A percentile compares a stretch with the other conserved stretches of the same genome.
These are phyloP conservation scores for Syndactyla subalaris DNA, from an alignment of 2,797 vertebrate genomes.

Conservation along the genomic window DNA sequence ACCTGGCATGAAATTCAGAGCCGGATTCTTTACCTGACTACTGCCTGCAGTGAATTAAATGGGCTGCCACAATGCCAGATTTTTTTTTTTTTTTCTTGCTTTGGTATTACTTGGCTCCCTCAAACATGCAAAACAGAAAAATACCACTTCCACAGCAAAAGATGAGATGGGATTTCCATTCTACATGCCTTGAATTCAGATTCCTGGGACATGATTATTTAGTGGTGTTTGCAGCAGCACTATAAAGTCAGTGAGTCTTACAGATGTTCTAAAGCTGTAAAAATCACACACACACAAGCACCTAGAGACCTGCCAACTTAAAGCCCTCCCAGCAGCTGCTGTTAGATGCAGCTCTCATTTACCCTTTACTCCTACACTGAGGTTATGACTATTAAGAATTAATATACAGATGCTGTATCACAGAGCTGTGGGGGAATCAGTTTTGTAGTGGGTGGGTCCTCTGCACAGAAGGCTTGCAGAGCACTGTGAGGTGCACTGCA, in stretches of 20 bases:
- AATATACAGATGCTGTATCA: not conserved
- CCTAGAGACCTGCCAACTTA: not conserved
- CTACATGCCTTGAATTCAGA: slow-evolving; percentile 21
- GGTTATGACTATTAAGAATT: slow-evolving; percentile 13
- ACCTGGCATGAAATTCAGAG: not conserved
- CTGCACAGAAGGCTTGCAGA: not conserved
- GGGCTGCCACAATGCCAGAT: not conserved
- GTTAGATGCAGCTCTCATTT: slow-evolving; percentile 6
- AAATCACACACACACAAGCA: not conserved
- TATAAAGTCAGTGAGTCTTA: not conserved
- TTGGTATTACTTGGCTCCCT: not conserved
- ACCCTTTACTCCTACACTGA: slow-evolving; percentile 1
- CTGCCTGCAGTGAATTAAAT: not conserved
- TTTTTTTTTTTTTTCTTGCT: not conserved
- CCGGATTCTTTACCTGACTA: not conserved
- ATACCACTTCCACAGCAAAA: not conserved
- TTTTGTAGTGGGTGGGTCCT: not conserved
- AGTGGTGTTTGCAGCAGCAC: not conserved
- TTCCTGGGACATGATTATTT: not conserved
- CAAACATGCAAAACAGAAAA: not conserved
- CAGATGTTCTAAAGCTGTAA: slow-evolving; percentile 42
- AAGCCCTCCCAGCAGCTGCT: slow-evolving; percentile 8
- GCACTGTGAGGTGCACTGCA: not conserved
- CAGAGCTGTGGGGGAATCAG: not conserved
- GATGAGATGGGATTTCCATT: slow-evolving; percentile 22